Base-by-base conservation (phyloP, 2,113 vertebrate genomes). In the Megalops atlanticus region DNA sequence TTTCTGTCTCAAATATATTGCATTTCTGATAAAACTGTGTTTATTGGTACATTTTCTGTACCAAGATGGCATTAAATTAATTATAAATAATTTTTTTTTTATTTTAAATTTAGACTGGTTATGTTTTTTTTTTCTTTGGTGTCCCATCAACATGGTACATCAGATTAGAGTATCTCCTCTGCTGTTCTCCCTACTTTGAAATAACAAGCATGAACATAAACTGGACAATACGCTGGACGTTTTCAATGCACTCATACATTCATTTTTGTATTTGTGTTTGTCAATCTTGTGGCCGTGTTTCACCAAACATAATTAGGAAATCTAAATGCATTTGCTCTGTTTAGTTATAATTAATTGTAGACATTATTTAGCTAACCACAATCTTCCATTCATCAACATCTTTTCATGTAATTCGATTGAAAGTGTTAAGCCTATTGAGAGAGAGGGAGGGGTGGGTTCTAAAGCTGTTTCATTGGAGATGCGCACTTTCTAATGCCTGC, bases 321-420 rank as follows among this genome's bases (percentile, higher is more conserved):
- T 24, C 38, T 72, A 80, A 85, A 85, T 80, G 82, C 84, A 76
- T 75, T 58, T 80, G 77, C 83, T 85, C 78, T 80, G 77, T 80
- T 81, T 72, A 43, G 78, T 74, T 79, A 74, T 85, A 85, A 87
- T 85, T 85, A 80, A 85, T 79, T 84, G 84, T 77, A 54, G 79
- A 84, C 82, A 64, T 84, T 85, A 83, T 85, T 84, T 81, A 78
- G 80, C 77, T 71, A 45, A 78, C 80, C 80, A 74, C 78, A 74
- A 73, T 81, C 82, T 84, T 84, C 78, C 82, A 84, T 84, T 81
- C 82, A 84, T 85, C 78, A 81, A 78, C 70, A 77, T 87, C 84
- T 85, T 85, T 87, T 87, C 84, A 85, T 87, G 84, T 85, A 84
- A 85, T 84, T 87, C 82, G 84, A 82, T 85, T 82, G 82, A 82